Evolutionary conservation across 2,113 vertebrate species (phyloP).

Genomic region (Capreolus pygargus): DNA sequence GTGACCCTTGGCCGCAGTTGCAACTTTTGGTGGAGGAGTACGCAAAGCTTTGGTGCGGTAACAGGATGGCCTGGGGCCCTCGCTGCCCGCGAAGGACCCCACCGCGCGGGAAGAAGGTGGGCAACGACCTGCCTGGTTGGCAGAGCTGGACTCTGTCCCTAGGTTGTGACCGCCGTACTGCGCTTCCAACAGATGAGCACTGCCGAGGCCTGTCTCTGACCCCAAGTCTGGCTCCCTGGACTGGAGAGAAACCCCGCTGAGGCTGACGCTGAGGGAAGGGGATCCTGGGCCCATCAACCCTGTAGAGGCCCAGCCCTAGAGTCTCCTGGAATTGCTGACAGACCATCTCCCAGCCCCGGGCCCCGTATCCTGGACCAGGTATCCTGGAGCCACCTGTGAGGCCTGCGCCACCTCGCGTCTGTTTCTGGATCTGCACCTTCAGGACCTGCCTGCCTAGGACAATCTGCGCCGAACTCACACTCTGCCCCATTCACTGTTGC

Average conservation of each 20-base stretch:
- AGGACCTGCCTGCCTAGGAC: background rate
- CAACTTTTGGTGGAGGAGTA: background rate
- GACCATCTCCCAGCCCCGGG: background rate
- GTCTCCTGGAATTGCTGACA: background rate
- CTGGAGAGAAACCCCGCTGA: background rate
- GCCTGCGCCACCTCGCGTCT: background rate
- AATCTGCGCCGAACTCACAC: background rate
- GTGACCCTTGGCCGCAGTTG: slow-evolving; percentile 52
- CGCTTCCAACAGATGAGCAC: background rate
- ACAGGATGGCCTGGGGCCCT: background rate
- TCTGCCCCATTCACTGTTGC: too few species aligned
- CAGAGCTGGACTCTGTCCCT: background rate
- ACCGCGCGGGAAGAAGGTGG: fast-evolving
- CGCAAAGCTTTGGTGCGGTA: background rate
- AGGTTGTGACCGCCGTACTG: background rate
- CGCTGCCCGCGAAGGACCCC: background rate
- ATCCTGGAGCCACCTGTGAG: background rate
- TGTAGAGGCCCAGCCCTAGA: too few species aligned
- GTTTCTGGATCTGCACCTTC: background rate
- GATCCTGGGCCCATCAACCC: background rate
- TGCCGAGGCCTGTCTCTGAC: background rate
- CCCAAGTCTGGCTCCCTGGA: background rate
- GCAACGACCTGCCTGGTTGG: background rate
- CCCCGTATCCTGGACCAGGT: background rate
- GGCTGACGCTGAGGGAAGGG: background rate